phyloP scores from a whole-genome alignment of 2,888 invertebrate genomes.

The Agelastica alni region DNA sequence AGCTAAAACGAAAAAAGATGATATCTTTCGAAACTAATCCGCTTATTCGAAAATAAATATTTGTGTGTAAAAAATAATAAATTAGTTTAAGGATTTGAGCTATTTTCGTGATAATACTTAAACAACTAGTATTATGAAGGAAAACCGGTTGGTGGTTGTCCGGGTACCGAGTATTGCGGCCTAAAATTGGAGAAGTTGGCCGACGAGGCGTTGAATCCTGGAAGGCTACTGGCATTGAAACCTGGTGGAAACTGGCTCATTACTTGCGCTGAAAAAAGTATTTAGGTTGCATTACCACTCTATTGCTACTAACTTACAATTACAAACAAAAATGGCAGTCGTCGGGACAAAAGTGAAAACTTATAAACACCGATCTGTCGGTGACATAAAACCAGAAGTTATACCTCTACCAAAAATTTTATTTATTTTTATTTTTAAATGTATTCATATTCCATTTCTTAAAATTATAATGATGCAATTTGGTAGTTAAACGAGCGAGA shows the following conservation, averaged over 20 bases:
- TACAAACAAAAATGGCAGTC: too few species aligned
- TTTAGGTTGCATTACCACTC: too few species aligned
- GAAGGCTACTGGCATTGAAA: conserved; percentile 73
- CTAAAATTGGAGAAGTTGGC: conserved; percentile 89
- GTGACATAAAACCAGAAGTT: too few species aligned
- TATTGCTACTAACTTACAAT: too few species aligned
- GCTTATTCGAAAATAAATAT: conserved; percentile 16
- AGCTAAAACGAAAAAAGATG: not conserved
- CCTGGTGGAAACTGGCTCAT: conserved; percentile 86
- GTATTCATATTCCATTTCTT: too few species aligned
- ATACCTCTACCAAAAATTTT: too few species aligned
- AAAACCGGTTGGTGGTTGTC: conserved; percentile 60
- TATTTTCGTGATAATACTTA: conserved; percentile 12
- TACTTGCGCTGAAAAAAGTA: conserved; percentile 65
- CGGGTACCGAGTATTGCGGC: conserved; percentile 81
- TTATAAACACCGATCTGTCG: too few species aligned
- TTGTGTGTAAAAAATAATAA: conserved; percentile 14
- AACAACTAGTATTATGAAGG: conserved; percentile 47
- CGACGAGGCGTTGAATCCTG: conserved; percentile 74
- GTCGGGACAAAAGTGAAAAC: too few species aligned
- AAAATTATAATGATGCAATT: too few species aligned
- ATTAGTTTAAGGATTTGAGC: conserved; percentile 23
- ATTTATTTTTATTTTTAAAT: too few species aligned
- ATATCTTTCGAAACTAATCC: not conserved
- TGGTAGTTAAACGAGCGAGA: too few species aligned